Evolutionary conservation across 2,113 vertebrate species (phyloP), one percentile per base, ranked within the genome.

Genomic region (Boleophthalmus pectinirostris): DNA sequence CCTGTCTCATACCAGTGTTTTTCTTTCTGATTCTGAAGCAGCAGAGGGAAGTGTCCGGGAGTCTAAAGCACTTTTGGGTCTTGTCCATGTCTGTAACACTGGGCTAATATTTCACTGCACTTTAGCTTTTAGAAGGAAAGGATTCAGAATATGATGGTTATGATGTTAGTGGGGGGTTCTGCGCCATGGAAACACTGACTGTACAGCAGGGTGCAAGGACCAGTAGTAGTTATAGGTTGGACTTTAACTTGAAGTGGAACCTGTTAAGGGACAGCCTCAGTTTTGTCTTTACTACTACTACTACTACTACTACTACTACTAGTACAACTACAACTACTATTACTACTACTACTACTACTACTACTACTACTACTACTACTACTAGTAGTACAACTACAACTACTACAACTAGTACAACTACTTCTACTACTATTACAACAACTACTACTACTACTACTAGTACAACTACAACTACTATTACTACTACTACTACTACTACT

Each of bases 21-120:
- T 81, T 56, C 70, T 69, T 72, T 72, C 64, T 72, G 77, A 86
- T 79, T 72, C 60, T 72, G 77, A 86, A 80, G 84, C 75, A 83
- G 77, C 73, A 84, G 83, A 87, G 72, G 82, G 56, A 58, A 25
- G 87, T 90, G 78, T 84, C 73, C 69, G 78, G 77, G 80, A 81
- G 83, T 65, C 83, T 85, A 84, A 73, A 90, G 85, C 88, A 81
- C 88, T 90, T 90, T 88, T 91, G 88, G 91, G 75, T 78, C 83
- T 64, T 67, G 70, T 90, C 90, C 91, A 91, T 78, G 71, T 87
- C 80, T 85, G 78, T 87, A 91, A 83, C 66, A 1, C 20, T 35
- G 77, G 86, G 80, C 85, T 84, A 85, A 73, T 83, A 60, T 92
- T 92, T 90, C 85, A 89, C 69, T 87, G 78, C 83, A 82, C 82